phyloP scores from a whole-genome alignment of 2,797 vertebrate species.

The Poeciliopsis gracilis region DNA sequence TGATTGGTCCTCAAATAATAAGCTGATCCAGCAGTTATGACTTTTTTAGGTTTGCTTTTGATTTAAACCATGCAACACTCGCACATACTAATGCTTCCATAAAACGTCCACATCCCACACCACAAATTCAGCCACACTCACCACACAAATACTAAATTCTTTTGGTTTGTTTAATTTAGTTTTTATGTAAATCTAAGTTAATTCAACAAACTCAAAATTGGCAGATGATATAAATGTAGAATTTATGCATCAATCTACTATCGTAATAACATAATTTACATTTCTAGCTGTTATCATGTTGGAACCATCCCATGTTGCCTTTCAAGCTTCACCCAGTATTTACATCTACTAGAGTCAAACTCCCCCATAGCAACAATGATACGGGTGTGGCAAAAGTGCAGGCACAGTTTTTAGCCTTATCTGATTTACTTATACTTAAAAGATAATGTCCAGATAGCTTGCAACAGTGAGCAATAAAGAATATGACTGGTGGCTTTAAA shows the following conservation, averaged over 20 bases:
- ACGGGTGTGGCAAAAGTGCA: slow-evolving; percentile 13
- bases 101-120: not conserved
- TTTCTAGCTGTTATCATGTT: not conserved
- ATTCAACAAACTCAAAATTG: not conserved
- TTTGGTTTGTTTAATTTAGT: not conserved
- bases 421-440: not conserved
- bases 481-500: not conserved
- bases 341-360: slow-evolving; percentile 15
- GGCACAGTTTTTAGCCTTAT: not conserved
- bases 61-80: not conserved
- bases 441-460: not conserved
- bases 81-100: not conserved
- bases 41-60: not conserved
- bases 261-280: not conserved
- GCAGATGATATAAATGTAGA: not conserved
- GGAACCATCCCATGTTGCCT: not conserved
- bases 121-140: not conserved
- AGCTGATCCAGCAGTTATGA: not conserved
- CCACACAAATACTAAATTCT: not conserved
- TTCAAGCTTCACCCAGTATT: slow-evolving; percentile 18
- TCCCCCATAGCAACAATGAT: slow-evolving; percentile 16
- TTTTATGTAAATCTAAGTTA: not conserved
- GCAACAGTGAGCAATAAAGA: not conserved
- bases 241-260: not conserved
- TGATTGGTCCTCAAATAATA: not conserved